phyloP scores from a whole-genome alignment of 2,888 invertebrate genomes.

The Drosophila rellima region DNA sequence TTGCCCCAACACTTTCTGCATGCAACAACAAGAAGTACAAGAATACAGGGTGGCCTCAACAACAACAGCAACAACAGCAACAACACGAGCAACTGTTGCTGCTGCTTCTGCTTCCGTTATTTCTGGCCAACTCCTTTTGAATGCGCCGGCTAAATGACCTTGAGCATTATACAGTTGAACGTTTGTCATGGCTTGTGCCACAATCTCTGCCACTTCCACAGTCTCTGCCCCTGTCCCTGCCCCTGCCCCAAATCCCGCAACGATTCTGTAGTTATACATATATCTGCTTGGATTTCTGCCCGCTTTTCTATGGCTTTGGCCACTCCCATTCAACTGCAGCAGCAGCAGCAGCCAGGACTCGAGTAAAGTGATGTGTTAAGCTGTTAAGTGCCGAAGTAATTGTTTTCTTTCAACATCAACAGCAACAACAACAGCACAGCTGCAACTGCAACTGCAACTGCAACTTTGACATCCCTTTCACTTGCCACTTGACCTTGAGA shows the following conservation, averaged over 20 bases:
- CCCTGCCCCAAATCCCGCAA: constrained; percentile 2
- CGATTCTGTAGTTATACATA: constrained; percentile 2
- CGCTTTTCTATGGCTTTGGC: constrained; percentile 40
- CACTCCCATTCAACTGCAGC: constrained; percentile 53
- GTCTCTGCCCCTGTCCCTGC: neutral
- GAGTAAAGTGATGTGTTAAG: constrained; percentile 81
- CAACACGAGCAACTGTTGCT: too few species aligned
- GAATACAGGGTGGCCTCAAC: constrained; percentile 19
- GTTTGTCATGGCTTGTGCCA: constrained; percentile 57
- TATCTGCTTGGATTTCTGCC: constrained; percentile 19
- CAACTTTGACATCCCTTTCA: constrained; percentile 66
- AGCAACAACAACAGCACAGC: constrained; percentile 42
- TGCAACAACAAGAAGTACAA: constrained; percentile 19
- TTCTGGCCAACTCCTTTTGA: constrained; percentile 63
- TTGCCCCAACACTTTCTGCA: constrained; percentile 39
- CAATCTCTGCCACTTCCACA: neutral
- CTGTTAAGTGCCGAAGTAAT: constrained; percentile 84
- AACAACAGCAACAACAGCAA: constrained; percentile 14
- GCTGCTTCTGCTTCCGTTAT: constrained; percentile 32
- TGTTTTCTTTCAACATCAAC: constrained; percentile 83
- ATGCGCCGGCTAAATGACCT: constrained; percentile 65
- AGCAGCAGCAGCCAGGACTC: constrained; percentile 34
- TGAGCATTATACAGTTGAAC: constrained; percentile 73
- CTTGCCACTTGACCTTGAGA: constrained; percentile 75
- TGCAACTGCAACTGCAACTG: constrained; percentile 30